Evolutionary conservation across 2,113 vertebrate genomes (phyloP).

Genomic region (Urocynchramus pylzowi): DNA sequence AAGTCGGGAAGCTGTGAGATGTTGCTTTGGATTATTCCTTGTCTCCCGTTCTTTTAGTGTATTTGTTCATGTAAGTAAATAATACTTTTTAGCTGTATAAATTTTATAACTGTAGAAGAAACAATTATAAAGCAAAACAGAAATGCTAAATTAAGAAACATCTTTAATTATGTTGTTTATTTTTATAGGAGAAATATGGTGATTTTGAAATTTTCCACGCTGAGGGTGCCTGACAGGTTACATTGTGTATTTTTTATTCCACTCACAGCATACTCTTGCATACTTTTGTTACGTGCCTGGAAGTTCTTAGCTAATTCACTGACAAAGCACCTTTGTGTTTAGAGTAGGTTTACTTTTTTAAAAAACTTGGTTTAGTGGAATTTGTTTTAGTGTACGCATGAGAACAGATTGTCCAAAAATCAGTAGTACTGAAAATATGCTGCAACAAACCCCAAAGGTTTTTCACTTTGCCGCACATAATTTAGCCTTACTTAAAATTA

Average conservation of each 20-base stretch:
- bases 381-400: neutral
- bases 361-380: neutral
- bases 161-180: neutral
- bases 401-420: neutral
- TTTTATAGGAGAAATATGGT: neutral
- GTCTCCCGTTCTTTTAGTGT: neutral
- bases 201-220: neutral
- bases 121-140: neutral
- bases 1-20: neutral
- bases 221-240: neutral
- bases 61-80: neutral
- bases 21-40: neutral
- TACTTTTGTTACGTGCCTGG: neutral
- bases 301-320: neutral
- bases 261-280: neutral
- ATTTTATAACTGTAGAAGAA: neutral
- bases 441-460: neutral
- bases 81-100: neutral
- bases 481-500: neutral
- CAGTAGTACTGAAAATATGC: neutral
- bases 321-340: neutral
- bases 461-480: neutral
- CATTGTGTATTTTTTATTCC: neutral
- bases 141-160: neutral
- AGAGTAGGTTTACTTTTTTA: neutral